These are phyloP conservation scores for Sardina pilchardus DNA, from an alignment of 2,113 vertebrate species.

Conservation along the genomic window DNA sequence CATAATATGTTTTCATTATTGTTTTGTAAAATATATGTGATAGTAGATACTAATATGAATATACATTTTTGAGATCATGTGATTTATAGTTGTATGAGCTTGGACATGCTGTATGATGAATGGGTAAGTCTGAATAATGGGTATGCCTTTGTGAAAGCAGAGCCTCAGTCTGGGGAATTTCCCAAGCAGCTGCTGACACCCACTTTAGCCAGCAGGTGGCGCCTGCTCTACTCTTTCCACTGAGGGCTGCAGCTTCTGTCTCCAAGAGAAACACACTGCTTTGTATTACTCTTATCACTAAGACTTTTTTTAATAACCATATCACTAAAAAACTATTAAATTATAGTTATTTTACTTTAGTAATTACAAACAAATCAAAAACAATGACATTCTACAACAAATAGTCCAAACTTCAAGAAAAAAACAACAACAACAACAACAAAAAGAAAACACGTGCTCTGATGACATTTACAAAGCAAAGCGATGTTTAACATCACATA, in stretches of 20 bases:
- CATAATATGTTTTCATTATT: too few relatives aligned
- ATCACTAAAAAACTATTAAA: background rate
- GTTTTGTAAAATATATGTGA: too few relatives aligned
- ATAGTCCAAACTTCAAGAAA: too few relatives aligned
- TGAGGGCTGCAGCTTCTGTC: background rate
- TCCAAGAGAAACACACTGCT: background rate
- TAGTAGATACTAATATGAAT: too few relatives aligned
- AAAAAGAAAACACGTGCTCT: too few relatives aligned
- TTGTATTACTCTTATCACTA: background rate
- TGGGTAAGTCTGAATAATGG: background rate
- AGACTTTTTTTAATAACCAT: background rate
- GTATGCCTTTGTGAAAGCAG: background rate
- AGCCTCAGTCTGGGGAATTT: background rate
- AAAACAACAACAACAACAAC: too few relatives aligned
- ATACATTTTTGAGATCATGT: too few relatives aligned
- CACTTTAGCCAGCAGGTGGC: slow-evolving; percentile 73
- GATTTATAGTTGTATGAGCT: background rate
- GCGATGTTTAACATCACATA: background rate
- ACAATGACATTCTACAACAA: too few relatives aligned
- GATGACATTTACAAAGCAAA: too few relatives aligned
- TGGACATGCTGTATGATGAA: background rate
- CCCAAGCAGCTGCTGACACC: slow-evolving; percentile 50
- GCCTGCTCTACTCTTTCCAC: slow-evolving; percentile 70
- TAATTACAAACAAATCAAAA: too few relatives aligned
- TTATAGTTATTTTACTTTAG: background rate